Conservation (phyloP, 92 coral and sea anemone species). For the Metridium senile region DNA sequence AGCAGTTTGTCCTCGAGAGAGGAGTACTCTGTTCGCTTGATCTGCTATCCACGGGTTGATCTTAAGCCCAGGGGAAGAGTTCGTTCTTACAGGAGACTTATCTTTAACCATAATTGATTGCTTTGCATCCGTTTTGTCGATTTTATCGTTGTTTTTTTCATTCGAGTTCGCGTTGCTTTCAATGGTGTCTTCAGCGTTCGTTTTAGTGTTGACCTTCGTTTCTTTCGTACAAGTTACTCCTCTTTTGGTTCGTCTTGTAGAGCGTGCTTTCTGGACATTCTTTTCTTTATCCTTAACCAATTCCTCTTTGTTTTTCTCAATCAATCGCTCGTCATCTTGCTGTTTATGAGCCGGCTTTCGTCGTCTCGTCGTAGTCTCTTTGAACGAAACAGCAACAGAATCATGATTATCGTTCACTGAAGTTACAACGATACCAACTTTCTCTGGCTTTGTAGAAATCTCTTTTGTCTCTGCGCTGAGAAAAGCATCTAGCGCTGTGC, state of each 20-base stretch:
- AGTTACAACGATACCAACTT: slow-evolving; percentile 56
- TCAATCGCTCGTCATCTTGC: background rate
- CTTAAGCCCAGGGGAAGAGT: slow-evolving; percentile 61
- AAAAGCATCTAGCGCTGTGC: slow-evolving; percentile 30
- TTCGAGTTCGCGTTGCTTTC: slow-evolving; percentile 1
- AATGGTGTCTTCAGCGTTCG: background rate
- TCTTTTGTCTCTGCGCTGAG: slow-evolving; percentile 32
- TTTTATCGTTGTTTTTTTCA: background rate
- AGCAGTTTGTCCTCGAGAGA: slow-evolving; percentile 81
- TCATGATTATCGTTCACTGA: slow-evolving; percentile 86
- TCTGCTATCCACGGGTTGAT: slow-evolving; percentile 94
- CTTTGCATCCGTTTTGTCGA: slow-evolving; percentile 2
- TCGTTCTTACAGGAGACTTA: slow-evolving; percentile 41
- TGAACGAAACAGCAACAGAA: slow-evolving; percentile 39
- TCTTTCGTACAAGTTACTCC: background rate
- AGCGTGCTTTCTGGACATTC: slow-evolving; percentile 1
- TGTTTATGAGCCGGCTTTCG: slow-evolving; percentile 50
- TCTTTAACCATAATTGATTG: slow-evolving; percentile 3
- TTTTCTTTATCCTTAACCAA: background rate
- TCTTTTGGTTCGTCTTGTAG: background rate
- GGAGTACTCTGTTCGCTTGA: slow-evolving; percentile 83
- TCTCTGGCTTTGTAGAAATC: slow-evolving; percentile 30
- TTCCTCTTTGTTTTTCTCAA: background rate
- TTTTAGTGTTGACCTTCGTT: background rate
- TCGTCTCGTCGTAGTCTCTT: slow-evolving; percentile 45